Base-by-base conservation (phyloP, 2,888 invertebrate species). In the Julus scanicus region DNA sequence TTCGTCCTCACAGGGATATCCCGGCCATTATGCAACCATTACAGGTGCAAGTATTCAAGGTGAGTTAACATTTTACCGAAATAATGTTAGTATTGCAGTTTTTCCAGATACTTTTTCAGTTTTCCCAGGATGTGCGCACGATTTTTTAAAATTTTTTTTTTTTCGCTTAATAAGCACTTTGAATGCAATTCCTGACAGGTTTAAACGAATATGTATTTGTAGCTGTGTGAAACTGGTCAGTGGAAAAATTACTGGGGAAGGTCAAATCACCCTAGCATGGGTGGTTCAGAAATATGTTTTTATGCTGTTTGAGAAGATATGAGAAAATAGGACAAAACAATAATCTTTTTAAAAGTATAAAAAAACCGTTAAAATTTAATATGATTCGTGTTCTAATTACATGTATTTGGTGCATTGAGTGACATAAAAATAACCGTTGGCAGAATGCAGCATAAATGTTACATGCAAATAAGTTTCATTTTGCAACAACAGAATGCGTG, bases 21-120 rank as follows among this genome's bases (percentile, higher is more conserved):
- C 89, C 20, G 89, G 89, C 17, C 89, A 89, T 88, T 89, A 89
- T 89, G 89, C 89, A 89, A 89, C 89, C 40, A 89, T 89, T 63
- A 89, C 89, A 63, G 89, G 89, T 44, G 89, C 89, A 49, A 89
- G 89, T 71, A 83, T 89, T 57, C 89, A 89, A 88, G 89, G 89
- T 89, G 88, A 89, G 63, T n/a, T 39, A 17, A 86, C 53, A 53
- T 53, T 53, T 13, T 53, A 17, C 53, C 53, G 13, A 39, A 39
- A 83, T 39, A 20, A 20, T 71, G 80, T 20, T 2, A 71, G 20
- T 71, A 20, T 71, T 71, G 71, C 29, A 29, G 80, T 8, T 71
- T 44, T 44, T 44, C 6, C 44, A 44, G 44, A 44, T 1, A 8
- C 6, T 8, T 44, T 44, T 44, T 8, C 44, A 44, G 44, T 44